Base-by-base conservation (phyloP, 2,113 vertebrate species). In the Anhinga rufa region DNA sequence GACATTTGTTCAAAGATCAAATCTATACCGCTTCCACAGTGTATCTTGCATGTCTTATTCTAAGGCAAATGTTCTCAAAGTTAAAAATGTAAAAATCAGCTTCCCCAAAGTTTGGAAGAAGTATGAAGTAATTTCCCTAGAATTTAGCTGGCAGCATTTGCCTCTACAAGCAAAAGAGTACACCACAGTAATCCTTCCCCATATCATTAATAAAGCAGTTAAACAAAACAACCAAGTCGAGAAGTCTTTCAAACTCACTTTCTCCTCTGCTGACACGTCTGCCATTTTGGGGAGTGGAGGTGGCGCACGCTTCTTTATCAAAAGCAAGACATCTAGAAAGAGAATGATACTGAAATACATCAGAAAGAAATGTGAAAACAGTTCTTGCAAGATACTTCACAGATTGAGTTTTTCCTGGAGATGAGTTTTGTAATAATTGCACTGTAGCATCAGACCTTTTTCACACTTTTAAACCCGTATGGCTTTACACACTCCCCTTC, bases 191-290 rank as follows among this genome's bases (percentile, higher is more conserved):
- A 55, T 12, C 26, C 55, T 69, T 44, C 28, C 11, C 17, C 22
- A 38, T 1, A 4, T 5, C 55, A 26, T 28, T 20, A 57, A 14
- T 3, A 17, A 44, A 85, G 38, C 31, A 49, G 24, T 14, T 38
- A 17, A 62, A 12, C 3, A 29, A 22, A n/a, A 31, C 0, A 4
- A 17, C 12, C 9, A 7, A 40, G 6, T 8, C 21, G 31, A 36
- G 36, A 36, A 32, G 24, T 17, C 15, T 22, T 29, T 9, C 10
- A n/a, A 26, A 49, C 97, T 91, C 54, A 99, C 99, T 97, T 99
- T 99, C 92, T 99, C 99, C 54, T 99, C 99, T 57, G 98, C 96
- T 16, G 98, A 98, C 91, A 99, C 98, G 0, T 99, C 99, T 32
- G 98, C 93, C 98, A 99, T 99, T 97, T 99, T 99, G 28, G 99